Percentiles rank a stretch among this genome's conserved stretches.
These are phyloP conservation scores for Masnerella sp. DNA, from an alignment of 2,888 invertebrate species.

Conservation along the genomic window DNA sequence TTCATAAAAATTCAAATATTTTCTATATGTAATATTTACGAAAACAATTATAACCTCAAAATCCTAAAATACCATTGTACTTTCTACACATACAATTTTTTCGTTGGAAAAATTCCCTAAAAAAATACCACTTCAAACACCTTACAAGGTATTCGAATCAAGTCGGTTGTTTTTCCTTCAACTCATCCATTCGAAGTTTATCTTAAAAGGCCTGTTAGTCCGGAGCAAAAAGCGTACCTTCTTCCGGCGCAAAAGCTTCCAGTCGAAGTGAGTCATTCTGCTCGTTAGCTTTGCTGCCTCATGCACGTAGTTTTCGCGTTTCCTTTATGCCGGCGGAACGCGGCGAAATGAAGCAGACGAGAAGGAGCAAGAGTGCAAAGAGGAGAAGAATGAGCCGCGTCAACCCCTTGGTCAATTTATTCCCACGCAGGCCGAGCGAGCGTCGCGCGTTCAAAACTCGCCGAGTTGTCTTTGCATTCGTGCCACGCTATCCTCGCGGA, in stretches of 20 bases:
- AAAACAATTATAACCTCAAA: no score
- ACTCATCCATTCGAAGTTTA: not conserved
- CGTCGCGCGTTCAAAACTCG: conserved; percentile 43
- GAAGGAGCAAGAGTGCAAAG: conserved; percentile 12
- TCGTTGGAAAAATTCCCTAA: no score
- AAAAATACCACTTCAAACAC: no score
- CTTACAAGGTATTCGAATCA: not conserved
- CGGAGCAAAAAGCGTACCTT: conserved; percentile 69
- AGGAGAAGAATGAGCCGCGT: conserved; percentile 46
- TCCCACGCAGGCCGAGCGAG: conserved; percentile 62
- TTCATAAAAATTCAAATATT: no score
- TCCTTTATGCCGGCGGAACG: conserved; percentile 26
- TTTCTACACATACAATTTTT: no score
- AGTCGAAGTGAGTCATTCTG: conserved; percentile 77
- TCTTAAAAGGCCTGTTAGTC: not conserved
- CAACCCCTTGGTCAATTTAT: conserved; percentile 65
- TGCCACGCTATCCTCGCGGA: conserved; percentile 61
- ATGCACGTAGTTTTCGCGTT: conserved; percentile 38
- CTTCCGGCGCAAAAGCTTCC: conserved; percentile 76
- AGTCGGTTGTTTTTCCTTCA: no score
- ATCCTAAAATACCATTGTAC: no score
- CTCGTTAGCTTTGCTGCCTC: conserved; percentile 62
- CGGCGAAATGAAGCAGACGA: conserved; percentile 17
- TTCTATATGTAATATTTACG: no score
- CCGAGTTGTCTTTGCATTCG: conserved; percentile 60